Evolutionary conservation across 2,888 invertebrate species (phyloP).

Genomic region (Busseola fusca): DNA sequence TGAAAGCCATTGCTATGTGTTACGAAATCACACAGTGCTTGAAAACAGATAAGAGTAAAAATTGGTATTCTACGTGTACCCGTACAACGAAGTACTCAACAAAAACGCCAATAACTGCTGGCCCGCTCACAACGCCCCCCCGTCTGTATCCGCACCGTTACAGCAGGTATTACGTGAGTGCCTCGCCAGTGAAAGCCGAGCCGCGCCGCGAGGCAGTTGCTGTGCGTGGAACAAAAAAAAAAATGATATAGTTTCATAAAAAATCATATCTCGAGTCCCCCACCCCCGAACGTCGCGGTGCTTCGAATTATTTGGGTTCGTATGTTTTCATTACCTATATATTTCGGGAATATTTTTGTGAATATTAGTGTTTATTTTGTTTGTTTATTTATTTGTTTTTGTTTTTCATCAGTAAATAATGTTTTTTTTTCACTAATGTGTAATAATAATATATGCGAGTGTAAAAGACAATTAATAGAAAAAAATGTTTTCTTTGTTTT

Average conservation of each 20-base stretch:
- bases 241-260: conserved; percentile 65
- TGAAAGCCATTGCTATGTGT: too few relatives aligned
- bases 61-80: not conserved
- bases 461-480: too few relatives aligned
- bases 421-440: not conserved
- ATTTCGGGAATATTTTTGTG: not conserved
- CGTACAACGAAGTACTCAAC: not conserved
- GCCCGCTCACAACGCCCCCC: conserved; percentile 25
- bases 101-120: not conserved
- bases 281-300: conserved; percentile 29
- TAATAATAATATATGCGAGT: too few relatives aligned
- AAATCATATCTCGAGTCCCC: conserved; percentile 25
- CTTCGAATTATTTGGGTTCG: conserved; percentile 60
- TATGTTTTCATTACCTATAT: conserved; percentile 22
- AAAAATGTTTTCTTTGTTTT: too few relatives aligned
- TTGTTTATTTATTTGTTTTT: not conserved
- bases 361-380: not conserved
- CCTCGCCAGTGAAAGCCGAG: conserved; percentile 78
- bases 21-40: not conserved
- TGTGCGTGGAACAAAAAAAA: conserved; percentile 46
- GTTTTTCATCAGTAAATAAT: not conserved
- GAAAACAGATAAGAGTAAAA: not conserved
- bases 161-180: conserved; percentile 71
- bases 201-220: conserved; percentile 65
- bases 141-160: conserved; percentile 70